phyloP scores from a whole-genome alignment of 35 echinoderm and acorn worm species.

The Heliocidaris erythrogramma region DNA sequence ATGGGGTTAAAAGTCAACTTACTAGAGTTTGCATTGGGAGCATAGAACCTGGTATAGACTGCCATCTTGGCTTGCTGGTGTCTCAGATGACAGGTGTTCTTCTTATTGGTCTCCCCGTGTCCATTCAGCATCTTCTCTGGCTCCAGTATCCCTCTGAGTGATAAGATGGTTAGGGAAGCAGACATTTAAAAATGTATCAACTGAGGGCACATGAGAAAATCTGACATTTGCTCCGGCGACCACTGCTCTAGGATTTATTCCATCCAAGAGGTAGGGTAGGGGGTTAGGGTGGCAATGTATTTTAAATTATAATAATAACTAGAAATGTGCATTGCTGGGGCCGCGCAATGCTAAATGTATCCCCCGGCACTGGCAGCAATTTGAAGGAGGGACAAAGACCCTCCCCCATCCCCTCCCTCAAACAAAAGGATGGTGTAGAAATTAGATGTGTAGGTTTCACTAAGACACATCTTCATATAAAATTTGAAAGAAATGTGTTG shows the following conservation, averaged over 20 bases:
- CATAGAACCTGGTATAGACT: constrained; percentile 70
- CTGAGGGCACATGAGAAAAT: neutral
- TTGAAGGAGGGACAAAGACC: too few species aligned
- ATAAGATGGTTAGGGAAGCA: neutral
- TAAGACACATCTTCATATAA: too few species aligned
- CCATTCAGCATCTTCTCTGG: constrained; percentile 49
- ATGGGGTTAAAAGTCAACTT: neutral
- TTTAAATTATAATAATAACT: too few species aligned
- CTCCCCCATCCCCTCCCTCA: too few species aligned
- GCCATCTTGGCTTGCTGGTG: constrained; percentile 59
- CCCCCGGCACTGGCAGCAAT: too few species aligned
- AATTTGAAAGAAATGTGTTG: too few species aligned
- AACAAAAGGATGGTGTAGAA: too few species aligned
- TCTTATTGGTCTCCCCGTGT: constrained; percentile 18
- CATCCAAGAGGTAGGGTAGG: too few species aligned
- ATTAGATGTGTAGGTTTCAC: too few species aligned
- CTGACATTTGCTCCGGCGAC: neutral
- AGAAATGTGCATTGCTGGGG: too few species aligned
- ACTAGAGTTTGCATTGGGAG: constrained; percentile 63
- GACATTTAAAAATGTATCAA: neutral
- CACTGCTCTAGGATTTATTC: neutral
- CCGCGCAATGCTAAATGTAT: too few species aligned
- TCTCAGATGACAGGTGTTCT: constrained; percentile 58
- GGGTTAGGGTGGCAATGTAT: too few species aligned
- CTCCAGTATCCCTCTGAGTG: constrained; percentile 32